These are phyloP conservation scores for Amyelois transitella DNA, from an alignment of 1,140 invertebrate species.

Conservation along the genomic window DNA sequence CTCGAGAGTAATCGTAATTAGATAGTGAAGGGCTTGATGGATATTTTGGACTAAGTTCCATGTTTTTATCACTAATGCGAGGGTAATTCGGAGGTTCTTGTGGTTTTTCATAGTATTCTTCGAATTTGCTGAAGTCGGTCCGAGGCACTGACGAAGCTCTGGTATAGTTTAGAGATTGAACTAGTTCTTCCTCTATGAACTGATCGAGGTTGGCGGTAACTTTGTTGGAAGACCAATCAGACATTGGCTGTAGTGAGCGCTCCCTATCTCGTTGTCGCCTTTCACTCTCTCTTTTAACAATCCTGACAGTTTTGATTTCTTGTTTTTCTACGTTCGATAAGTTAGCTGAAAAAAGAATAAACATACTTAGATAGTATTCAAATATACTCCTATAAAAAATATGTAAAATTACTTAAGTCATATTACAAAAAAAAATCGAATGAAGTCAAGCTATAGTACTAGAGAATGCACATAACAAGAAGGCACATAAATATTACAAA, in stretches of 20 bases:
- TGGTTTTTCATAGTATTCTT: constrained; percentile 47
- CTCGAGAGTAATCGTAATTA: constrained; percentile 59
- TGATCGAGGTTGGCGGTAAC: constrained; percentile 72
- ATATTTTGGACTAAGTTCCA: constrained; percentile 63
- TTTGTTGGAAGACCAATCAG: constrained; percentile 55
- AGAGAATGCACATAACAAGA: too few relatives aligned
- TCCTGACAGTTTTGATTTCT: constrained; percentile 93
- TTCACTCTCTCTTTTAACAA: constrained; percentile 94
- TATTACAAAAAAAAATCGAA: background rate
- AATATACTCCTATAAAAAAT: background rate
- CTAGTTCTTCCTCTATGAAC: constrained; percentile 74
- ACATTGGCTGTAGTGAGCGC: constrained; percentile 68
- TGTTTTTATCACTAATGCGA: constrained; percentile 40
- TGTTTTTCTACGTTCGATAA: constrained; percentile 87
- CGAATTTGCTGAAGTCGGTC: constrained; percentile 53
- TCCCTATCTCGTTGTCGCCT: constrained; percentile 85
- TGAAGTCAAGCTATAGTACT: background rate
- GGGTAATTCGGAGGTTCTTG: constrained; percentile 41
- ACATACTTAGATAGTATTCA: background rate
- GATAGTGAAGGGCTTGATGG: constrained; percentile 65
- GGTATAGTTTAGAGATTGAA: constrained; percentile 51
- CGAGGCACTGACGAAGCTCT: constrained; percentile 58
- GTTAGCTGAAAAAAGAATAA: constrained; percentile 75
- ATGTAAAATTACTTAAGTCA: background rate
- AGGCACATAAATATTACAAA: too few relatives aligned